Evolutionary conservation across 2,113 vertebrate genomes (phyloP).

Genomic region (Stomatorhinus ivindoensis): DNA sequence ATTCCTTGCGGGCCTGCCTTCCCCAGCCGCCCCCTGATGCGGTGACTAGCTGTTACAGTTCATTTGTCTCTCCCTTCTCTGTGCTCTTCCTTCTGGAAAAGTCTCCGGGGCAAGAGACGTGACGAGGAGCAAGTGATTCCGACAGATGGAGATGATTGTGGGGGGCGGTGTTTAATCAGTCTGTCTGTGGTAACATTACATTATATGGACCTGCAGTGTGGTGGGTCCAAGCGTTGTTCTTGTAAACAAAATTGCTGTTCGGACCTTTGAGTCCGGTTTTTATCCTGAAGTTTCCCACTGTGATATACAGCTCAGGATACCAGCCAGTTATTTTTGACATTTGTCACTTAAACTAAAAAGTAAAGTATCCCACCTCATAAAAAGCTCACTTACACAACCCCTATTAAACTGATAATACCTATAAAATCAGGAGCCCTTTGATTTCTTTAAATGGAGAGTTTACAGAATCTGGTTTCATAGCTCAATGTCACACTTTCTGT

Average conservation of each 20-base stretch:
- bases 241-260: neutral
- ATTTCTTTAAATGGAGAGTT: neutral
- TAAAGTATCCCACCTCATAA: neutral
- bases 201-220: neutral
- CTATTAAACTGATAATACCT: neutral
- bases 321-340: neutral
- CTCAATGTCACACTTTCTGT: neutral
- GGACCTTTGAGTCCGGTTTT: neutral
- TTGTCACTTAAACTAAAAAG: neutral
- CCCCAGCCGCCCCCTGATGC: neutral
- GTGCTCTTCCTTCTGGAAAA: neutral
- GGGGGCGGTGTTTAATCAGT: neutral
- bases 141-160: neutral
- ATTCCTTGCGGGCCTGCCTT: neutral
- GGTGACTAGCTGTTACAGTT: neutral
- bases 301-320: neutral
- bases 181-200: neutral
- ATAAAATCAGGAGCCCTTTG: neutral
- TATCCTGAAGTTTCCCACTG: neutral
- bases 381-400: neutral
- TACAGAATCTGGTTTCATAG: neutral
- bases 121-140: neutral
- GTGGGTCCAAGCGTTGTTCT: neutral
- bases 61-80: neutral
- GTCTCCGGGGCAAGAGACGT: neutral